These are phyloP conservation scores for Heteronetta atricapilla DNA, from an alignment of 2,113 vertebrate species.

Conservation along the genomic window DNA sequence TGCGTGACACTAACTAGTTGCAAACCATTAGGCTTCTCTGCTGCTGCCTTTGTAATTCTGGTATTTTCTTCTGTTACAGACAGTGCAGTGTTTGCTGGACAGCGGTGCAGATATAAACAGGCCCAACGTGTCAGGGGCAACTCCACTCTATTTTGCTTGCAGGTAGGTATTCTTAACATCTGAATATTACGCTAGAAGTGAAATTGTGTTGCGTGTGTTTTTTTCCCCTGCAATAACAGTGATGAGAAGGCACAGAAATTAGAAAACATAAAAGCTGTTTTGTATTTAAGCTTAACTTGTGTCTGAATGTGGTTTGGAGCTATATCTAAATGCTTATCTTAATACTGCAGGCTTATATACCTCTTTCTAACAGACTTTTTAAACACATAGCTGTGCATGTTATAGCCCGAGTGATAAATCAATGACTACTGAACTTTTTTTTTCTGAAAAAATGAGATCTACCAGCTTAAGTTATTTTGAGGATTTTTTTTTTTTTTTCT, in stretches of 20 bases:
- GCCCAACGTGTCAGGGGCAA: constrained; percentile 96
- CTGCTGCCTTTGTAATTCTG: background rate
- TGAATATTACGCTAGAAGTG: background rate
- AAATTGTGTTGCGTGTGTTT: background rate
- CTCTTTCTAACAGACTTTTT: background rate
- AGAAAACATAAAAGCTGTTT: background rate
- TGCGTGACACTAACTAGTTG: background rate
- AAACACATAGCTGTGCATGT: background rate
- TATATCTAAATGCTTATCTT: background rate
- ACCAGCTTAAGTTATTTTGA: background rate
- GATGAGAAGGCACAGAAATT: background rate
- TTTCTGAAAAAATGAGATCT: background rate
- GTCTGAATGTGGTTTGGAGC: background rate
- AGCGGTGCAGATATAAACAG: constrained; percentile 98
- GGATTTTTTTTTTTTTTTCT: background rate
- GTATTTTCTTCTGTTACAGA: constrained; percentile 75
- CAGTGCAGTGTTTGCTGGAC: constrained; percentile 95
- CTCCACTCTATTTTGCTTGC: constrained; percentile 97
- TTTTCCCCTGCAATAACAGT: background rate
- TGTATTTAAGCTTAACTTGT: background rate
- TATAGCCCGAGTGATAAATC: background rate
- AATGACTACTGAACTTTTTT: background rate
- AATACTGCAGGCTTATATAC: background rate
- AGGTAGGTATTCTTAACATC: constrained; percentile 78
- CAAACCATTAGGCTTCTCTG: background rate